phyloP scores from a whole-genome alignment of 2,113 vertebrate genomes.

The Xenus cinereus region DNA sequence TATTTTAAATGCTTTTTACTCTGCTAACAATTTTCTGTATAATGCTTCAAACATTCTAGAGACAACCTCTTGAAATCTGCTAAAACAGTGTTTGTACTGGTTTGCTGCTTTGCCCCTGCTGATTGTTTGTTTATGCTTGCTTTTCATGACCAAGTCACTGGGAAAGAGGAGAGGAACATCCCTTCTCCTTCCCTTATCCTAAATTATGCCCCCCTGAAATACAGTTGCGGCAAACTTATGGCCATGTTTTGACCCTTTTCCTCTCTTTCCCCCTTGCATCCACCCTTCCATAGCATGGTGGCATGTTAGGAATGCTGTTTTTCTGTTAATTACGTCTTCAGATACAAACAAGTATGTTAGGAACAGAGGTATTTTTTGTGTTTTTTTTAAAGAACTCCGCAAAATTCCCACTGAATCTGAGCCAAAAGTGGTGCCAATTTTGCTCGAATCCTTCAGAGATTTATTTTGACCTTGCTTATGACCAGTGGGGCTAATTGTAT shows the following conservation, averaged over 20 bases:
- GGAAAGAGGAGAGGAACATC: not conserved
- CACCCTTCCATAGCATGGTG: not conserved
- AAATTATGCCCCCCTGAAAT: not conserved
- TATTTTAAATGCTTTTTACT: conserved; percentile 13
- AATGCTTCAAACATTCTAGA: not conserved
- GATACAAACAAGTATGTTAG: conserved; percentile 33
- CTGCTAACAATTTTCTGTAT: not conserved
- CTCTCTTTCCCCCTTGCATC: not conserved
- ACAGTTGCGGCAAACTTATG: not conserved
- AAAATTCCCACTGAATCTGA: conserved; percentile 55
- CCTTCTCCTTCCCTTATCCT: not conserved
- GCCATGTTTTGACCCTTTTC: not conserved
- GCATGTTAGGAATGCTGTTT: conserved; percentile 5
- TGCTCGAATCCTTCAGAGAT: conserved; percentile 39
- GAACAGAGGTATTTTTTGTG: conserved; percentile 7
- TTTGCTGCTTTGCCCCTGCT: conserved; percentile 41
- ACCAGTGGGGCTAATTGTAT: conserved; percentile 64
- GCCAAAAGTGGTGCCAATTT: conserved; percentile 69
- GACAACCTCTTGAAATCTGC: conserved; percentile 21
- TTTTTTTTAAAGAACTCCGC: conserved; percentile 6
- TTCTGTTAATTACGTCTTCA: conserved; percentile 27
- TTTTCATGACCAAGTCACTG: conserved; percentile 14
- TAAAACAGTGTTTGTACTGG: conserved; percentile 5
- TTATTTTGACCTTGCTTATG: conserved; percentile 61
- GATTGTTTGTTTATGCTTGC: conserved; percentile 32